Evolutionary conservation across 2,888 invertebrate genomes (phyloP).

Genomic region (Acrobasis suavella): DNA sequence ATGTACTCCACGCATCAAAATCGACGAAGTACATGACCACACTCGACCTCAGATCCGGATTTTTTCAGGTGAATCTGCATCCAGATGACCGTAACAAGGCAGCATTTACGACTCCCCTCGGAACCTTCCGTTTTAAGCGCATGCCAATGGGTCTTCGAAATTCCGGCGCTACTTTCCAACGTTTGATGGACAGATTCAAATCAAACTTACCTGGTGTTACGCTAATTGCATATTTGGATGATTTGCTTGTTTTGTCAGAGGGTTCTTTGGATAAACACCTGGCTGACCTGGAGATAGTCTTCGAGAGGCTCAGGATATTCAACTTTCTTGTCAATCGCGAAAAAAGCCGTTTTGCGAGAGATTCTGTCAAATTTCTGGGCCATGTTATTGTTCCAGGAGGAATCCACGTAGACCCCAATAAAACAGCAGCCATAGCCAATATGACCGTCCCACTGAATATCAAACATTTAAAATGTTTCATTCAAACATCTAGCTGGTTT

Average conservation of each 20-base stretch:
- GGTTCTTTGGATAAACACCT: constrained; percentile 1
- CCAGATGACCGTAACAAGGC: not conserved
- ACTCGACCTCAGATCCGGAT: not conserved
- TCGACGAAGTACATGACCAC: not conserved
- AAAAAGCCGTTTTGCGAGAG: constrained; percentile 5
- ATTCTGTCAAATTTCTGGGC: constrained; percentile 40
- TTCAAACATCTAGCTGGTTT: constrained; percentile 36
- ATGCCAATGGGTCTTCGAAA: constrained; percentile 24
- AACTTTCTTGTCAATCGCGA: not conserved
- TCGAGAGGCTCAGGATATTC: not conserved
- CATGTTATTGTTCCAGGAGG: constrained; percentile 43
- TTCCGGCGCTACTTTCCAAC: constrained; percentile 18
- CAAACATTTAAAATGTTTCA: constrained; percentile 21
- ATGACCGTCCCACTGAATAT: constrained; percentile 31
- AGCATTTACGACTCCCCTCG: not conserved
- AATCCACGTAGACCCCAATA: constrained; percentile 36
- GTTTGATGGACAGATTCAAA: constrained; percentile 30
- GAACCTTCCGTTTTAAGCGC: constrained; percentile 18
- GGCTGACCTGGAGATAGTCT: not conserved
- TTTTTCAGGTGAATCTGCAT: not conserved
- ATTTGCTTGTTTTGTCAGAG: not conserved
- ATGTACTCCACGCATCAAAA: not conserved
- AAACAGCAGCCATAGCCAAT: constrained; percentile 37
- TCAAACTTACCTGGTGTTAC: not conserved
- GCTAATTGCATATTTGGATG: not conserved